Evolutionary conservation across 2,113 vertebrate species (phyloP), one percentile per base, ranked within the genome.

Genomic region (Tragelaphus strepsiceros): DNA sequence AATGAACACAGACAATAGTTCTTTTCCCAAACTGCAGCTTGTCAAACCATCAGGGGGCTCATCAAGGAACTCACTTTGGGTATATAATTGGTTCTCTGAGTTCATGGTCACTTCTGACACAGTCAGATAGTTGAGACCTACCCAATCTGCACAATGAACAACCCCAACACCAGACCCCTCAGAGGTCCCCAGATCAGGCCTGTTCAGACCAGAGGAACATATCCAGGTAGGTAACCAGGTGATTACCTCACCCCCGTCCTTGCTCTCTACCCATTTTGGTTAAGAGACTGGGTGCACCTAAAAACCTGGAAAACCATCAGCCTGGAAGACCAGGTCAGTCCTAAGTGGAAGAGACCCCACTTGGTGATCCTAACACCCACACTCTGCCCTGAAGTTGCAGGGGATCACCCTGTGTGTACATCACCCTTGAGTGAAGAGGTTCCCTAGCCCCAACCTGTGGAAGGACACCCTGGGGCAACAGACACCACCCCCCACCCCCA

Each of bases 401-500:
- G 28, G 78, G 17, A 13, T 21, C 2, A 32, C 10, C 11, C 49
- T 0, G 0, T 51, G 77, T 16, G 17, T 17, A 53, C 30, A 13
- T 81, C 49, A 81, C 78, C 16, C 78, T 81, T 53, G 49, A 81
- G 49, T 53, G 17, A 53, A 22, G 78, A 81, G 30, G 30, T 32
- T 51, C 78, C 17, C 1, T 4, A 81, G 43, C 30, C 17, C 80
- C 49, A 49, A 22, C 10, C 80, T 53, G 49, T 2, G 2, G 49
- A 82, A 51, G 19, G 80, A 53, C 16, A 82, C 51, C 10, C 80
- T 7, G 3, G 49, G 49, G 78, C 78, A 30, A 17, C 16, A 28
- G 28, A 51, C 77, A 43, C 43, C 1, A 3, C 28, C 6, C 1
- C 30, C 61, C 28, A 0, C 5, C 28, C 28, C 61, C 3, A 0